phyloP scores from a whole-genome alignment of 2,888 invertebrate species.

The Sesamia inferens region DNA sequence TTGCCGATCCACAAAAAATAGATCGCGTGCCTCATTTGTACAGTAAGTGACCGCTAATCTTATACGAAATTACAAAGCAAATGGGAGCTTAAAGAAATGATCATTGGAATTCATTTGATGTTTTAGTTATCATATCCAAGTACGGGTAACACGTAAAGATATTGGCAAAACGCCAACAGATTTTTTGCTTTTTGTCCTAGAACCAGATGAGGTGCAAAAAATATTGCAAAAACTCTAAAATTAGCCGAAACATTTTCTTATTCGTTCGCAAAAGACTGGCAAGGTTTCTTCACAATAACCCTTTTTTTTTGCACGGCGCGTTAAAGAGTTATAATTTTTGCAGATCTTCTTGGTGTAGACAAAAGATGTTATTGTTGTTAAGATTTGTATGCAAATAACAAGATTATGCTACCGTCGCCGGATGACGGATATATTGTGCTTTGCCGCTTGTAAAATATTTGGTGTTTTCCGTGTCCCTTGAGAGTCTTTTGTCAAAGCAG shows the following conservation, averaged over 20 bases:
- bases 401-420: conserved; percentile 86
- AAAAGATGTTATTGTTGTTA: conserved; percentile 78
- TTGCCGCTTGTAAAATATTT: conserved; percentile 70
- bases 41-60: conserved; percentile 54
- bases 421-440: conserved; percentile 78
- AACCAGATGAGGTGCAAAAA: conserved; percentile 57
- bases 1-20: conserved; percentile 45
- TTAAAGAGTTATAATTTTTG: conserved; percentile 83
- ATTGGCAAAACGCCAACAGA: conserved; percentile 26
- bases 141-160: conserved; percentile 1
- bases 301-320: conserved; percentile 78
- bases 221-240: conserved; percentile 66
- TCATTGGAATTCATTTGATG: conserved; percentile 22
- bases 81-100: conserved; percentile 27
- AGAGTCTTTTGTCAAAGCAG: conserved; percentile 72
- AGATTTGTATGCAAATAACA: conserved; percentile 88
- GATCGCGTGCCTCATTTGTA: conserved; percentile 58
- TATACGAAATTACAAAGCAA: conserved; percentile 38
- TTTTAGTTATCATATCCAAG: conserved; percentile 5
- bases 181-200: conserved; percentile 40
- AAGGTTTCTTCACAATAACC: conserved; percentile 60
- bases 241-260: conserved; percentile 68
- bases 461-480: conserved; percentile 71
- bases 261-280: conserved; percentile 63
- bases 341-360: conserved; percentile 73